phyloP scores from a whole-genome alignment of 2,797 vertebrate species.

The Anniella stebbinsi region DNA sequence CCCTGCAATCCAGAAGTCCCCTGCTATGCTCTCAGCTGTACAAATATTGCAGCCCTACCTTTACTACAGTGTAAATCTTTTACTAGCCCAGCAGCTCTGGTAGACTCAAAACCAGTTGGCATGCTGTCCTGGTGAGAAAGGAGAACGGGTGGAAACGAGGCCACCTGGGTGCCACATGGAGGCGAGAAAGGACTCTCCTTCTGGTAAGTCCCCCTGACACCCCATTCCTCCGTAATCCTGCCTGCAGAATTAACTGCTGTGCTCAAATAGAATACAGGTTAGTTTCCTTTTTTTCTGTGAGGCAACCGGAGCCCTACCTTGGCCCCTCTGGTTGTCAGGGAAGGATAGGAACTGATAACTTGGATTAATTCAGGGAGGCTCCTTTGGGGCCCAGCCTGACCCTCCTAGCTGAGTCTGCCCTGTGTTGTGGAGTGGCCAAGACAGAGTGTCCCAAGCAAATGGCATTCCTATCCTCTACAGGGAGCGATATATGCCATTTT shows the following conservation, averaged over 20 bases:
- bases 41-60: too few relatives aligned
- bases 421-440: too few relatives aligned
- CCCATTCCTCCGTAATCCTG: background rate
- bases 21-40: background rate
- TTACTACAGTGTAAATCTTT: background rate
- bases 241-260: background rate
- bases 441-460: too few relatives aligned
- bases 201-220: background rate
- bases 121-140: background rate
- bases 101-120: background rate
- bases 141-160: too few relatives aligned
- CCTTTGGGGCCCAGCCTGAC: background rate
- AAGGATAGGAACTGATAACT: too few relatives aligned
- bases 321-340: too few relatives aligned
- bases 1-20: background rate
- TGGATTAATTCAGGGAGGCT: background rate
- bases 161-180: too few relatives aligned
- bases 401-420: too few relatives aligned
- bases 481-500: background rate
- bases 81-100: background rate
- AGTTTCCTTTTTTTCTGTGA: too few relatives aligned
- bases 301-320: too few relatives aligned
- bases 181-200: too few relatives aligned
- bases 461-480: background rate
- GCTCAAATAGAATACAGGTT: too few relatives aligned